A percentile compares a stretch with the other conserved stretches of the same genome.
Evolutionary conservation across 2,113 vertebrate genomes (phyloP).

Genomic region (Psittacula cyanocephala): DNA sequence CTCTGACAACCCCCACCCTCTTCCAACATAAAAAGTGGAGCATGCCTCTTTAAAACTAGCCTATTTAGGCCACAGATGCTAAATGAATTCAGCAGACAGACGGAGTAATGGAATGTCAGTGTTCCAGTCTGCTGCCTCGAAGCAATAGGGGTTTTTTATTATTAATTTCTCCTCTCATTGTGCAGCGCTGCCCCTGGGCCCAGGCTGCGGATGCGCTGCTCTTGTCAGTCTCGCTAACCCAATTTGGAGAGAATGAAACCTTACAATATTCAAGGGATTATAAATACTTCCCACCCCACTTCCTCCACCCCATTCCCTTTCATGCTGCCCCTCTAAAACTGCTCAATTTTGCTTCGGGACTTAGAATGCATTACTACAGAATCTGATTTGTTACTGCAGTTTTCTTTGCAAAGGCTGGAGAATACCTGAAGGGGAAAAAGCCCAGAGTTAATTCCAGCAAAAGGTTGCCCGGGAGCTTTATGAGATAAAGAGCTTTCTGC

Average conservation of each 20-base stretch:
- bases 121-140: slow-evolving; percentile 75
- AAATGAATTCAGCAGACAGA: slow-evolving; percentile 78
- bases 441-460: slow-evolving; percentile 48
- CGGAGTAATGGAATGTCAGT: slow-evolving; percentile 76
- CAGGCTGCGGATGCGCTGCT: slow-evolving; percentile 60
- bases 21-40: slow-evolving; percentile 51
- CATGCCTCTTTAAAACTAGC: slow-evolving; percentile 69
- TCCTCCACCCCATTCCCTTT: slow-evolving; percentile 19
- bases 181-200: slow-evolving; percentile 71
- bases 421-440: slow-evolving; percentile 29
- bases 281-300: slow-evolving; percentile 59
- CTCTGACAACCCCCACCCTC: slow-evolving; percentile 19
- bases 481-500: slow-evolving; percentile 21
- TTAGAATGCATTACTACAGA: slow-evolving; percentile 43
- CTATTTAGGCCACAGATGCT: slow-evolving; percentile 77
- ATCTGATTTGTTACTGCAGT: slow-evolving; percentile 58
- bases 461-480: slow-evolving; percentile 15
- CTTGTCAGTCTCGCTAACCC: slow-evolving; percentile 68
- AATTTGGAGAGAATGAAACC: slow-evolving; percentile 74
- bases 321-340: slow-evolving; percentile 55
- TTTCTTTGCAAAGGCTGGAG: slow-evolving; percentile 46
- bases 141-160: slow-evolving; percentile 69
- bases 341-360: slow-evolving; percentile 55
- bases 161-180: slow-evolving; percentile 75
- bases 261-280: slow-evolving; percentile 72